A percentile compares a stretch with the other conserved stretches of the same genome.
phyloP scores from a whole-genome alignment of 2,113 vertebrate genomes.

The Pangasianodon hypophthalmus region DNA sequence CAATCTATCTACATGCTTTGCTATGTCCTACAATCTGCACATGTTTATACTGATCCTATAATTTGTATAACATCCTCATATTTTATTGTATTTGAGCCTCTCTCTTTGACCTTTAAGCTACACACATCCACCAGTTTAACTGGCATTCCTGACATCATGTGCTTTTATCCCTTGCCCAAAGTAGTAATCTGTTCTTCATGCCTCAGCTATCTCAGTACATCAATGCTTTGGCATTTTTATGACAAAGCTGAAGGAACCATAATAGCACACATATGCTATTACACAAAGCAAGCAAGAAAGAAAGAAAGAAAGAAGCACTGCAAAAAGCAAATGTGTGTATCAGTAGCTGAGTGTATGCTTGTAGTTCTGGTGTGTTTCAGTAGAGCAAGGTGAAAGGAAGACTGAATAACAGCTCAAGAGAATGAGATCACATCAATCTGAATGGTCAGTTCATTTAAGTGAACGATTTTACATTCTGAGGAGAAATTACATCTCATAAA shows the following conservation, averaged over 20 bases:
- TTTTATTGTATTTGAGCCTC: constrained; percentile 14
- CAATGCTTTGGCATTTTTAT: constrained; percentile 25
- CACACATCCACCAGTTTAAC: not conserved
- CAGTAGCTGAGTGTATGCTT: not conserved
- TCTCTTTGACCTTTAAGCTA: constrained; percentile 17
- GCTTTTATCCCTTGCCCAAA: constrained; percentile 50
- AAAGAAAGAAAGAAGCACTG: not conserved
- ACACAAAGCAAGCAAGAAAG: not conserved
- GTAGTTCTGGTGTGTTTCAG: not conserved
- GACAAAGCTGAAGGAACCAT: constrained; percentile 30
- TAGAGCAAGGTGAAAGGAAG: not conserved
- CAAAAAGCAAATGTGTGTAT: not conserved
- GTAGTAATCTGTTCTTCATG: constrained; percentile 45
- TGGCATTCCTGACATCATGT: constrained; percentile 21
- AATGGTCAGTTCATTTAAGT: not conserved
- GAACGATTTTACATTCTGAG: not conserved
- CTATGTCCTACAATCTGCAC: constrained; percentile 21
- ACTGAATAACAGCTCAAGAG: not conserved
- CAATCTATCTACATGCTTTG: not conserved
- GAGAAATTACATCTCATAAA: not conserved
- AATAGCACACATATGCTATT: constrained; percentile 45
- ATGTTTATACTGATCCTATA: constrained; percentile 6
- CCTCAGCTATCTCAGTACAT: constrained; percentile 40
- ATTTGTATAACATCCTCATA: constrained; percentile 2
- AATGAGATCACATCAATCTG: not conserved